These are phyloP conservation scores for Melinaea marsaeus DNA, from an alignment of 2,888 invertebrate genomes.

Conservation along the genomic window DNA sequence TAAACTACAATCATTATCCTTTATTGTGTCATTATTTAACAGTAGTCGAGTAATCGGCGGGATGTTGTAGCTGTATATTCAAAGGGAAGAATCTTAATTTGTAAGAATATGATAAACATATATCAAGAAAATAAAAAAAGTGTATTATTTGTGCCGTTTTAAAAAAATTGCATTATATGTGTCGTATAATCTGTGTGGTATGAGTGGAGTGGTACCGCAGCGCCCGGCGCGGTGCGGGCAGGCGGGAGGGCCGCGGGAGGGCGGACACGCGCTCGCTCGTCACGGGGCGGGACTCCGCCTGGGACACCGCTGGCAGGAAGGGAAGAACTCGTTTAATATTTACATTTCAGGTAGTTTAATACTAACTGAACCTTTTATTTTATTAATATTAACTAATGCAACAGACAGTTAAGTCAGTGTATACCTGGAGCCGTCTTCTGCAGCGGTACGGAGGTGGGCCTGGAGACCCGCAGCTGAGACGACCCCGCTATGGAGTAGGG, in stretches of 20 bases:
- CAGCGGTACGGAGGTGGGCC: slow-evolving; percentile 53
- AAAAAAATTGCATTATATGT: too few species aligned
- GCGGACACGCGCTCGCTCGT: slow-evolving; percentile 50
- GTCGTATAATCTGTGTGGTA: background rate
- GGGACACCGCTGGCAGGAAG: background rate
- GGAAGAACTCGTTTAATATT: too few species aligned
- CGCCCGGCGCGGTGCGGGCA: slow-evolving; percentile 59
- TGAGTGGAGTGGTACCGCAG: slow-evolving; percentile 44
- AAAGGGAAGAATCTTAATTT: too few species aligned
- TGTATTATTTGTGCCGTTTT: too few species aligned
- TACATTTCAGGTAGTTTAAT: too few species aligned
- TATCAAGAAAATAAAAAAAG: too few species aligned
- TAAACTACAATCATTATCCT: too few species aligned
- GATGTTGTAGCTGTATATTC: too few species aligned
- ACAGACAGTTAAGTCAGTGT: background rate
- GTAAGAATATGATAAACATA: too few species aligned
- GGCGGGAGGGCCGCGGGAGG: slow-evolving; percentile 59
- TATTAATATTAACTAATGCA: background rate
- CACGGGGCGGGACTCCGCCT: slow-evolving; percentile 43
- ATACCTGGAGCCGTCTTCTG: slow-evolving; percentile 49
- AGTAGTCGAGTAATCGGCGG: too few species aligned
- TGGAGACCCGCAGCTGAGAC: slow-evolving; percentile 47
- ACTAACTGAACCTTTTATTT: too few species aligned
- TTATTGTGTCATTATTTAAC: too few species aligned
- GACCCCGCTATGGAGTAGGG: slow-evolving; percentile 61